Conservation (phyloP, 2,113 vertebrate genomes). For the Hippocampus guttulatus region DNA sequence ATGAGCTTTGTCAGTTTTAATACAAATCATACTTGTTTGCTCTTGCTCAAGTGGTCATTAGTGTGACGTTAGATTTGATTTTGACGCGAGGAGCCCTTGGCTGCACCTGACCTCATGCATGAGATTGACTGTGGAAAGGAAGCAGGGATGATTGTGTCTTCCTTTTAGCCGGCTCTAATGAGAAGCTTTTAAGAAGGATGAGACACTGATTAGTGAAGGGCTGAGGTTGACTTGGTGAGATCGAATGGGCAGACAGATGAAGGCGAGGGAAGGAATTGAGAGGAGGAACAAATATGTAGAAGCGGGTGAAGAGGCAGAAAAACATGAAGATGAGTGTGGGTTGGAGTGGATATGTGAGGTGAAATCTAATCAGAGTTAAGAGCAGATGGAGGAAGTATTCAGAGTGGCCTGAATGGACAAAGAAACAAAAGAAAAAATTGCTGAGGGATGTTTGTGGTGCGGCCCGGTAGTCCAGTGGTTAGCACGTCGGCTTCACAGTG, state of each 20-base stretch:
- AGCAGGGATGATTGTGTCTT: slow-evolving; percentile 19
- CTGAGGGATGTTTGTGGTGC: neutral
- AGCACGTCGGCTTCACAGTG: too few species aligned
- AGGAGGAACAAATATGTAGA: slow-evolving; percentile 13
- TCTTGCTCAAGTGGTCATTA: slow-evolving; percentile 19
- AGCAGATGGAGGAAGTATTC: slow-evolving; percentile 39
- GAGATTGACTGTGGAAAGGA: slow-evolving; percentile 27
- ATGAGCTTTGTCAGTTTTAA: slow-evolving; percentile 34
- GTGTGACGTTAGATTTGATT: slow-evolving; percentile 39
- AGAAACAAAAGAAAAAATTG: neutral
- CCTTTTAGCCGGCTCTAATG: slow-evolving; percentile 21
- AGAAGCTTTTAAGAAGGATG: slow-evolving; percentile 41
- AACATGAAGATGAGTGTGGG: slow-evolving; percentile 36
- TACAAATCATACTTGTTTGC: slow-evolving; percentile 21
- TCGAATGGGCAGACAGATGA: slow-evolving; percentile 29
- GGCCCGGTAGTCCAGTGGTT: too few species aligned
- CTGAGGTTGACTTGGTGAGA: slow-evolving; percentile 25
- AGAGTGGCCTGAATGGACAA: slow-evolving; percentile 11
- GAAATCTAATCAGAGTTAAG: slow-evolving; percentile 49
- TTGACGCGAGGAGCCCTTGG: slow-evolving; percentile 43
- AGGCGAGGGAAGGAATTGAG: slow-evolving; percentile 7
- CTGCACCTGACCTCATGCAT: slow-evolving; percentile 51
- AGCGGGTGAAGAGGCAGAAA: slow-evolving; percentile 17
- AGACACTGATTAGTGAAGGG: slow-evolving; percentile 48
- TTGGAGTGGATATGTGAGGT: slow-evolving; percentile 49